phyloP scores from a whole-genome alignment of 2,888 invertebrate species.

The Octonoba sinensis region DNA sequence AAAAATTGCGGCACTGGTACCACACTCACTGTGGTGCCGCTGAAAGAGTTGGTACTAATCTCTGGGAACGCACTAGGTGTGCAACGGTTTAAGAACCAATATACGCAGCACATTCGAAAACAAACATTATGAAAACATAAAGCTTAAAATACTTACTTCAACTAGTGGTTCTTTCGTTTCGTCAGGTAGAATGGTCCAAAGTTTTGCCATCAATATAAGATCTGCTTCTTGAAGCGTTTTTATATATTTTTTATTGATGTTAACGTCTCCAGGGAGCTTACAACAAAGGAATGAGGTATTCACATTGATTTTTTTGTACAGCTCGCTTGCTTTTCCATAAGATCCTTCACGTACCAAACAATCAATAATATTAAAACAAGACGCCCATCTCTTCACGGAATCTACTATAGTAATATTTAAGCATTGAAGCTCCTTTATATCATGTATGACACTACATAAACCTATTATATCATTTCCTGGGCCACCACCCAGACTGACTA shows the following conservation, averaged over 20 bases:
- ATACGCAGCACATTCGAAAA: too few relatives aligned
- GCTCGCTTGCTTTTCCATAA: constrained; percentile 4
- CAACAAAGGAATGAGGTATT: neutral
- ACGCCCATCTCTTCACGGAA: neutral
- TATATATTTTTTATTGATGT: neutral
- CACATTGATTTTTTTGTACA: constrained; percentile 1
- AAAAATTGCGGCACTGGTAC: too few relatives aligned
- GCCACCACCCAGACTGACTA: constrained; percentile 13
- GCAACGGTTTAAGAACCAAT: too few relatives aligned
- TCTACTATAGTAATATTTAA: constrained; percentile 10
- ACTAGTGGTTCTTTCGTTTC: neutral
- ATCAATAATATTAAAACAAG: neutral
- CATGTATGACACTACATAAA: constrained; percentile 9
- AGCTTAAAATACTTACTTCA: constrained; percentile 1
- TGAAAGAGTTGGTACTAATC: too few relatives aligned
- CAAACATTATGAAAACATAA: too few relatives aligned
- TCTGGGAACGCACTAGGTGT: too few relatives aligned
- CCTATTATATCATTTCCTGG: constrained; percentile 18
- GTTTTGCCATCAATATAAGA: neutral
- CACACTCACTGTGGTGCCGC: too few relatives aligned
- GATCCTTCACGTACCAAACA: neutral
- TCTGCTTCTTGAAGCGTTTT: neutral
- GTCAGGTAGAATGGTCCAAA: neutral
- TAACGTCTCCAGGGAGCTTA: neutral
- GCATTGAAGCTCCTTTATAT: neutral